Evolutionary conservation across 2,797 vertebrate genomes (phyloP), one percentile per base, ranked within the genome.

Genomic region (Tarsius wallacei): DNA sequence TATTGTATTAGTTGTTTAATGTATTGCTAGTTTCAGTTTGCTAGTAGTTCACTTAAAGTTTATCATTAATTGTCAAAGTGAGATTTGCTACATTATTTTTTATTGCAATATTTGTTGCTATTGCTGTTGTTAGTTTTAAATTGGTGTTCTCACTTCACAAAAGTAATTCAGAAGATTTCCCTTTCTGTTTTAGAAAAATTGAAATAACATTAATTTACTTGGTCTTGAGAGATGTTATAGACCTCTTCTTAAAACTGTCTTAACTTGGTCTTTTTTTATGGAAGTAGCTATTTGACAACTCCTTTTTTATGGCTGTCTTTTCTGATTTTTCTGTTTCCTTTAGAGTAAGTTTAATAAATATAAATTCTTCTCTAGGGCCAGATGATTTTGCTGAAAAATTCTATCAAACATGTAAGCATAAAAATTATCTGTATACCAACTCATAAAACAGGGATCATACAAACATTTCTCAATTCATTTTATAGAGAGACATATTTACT

Each of bases 31-130:
- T 64, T 89, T 96, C 5, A 80, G 13, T 68, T 68, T 89, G 31
- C 68, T 87, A 87, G 42, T 80, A 71, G 80, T 90, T 93, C 87
- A 59, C 12, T 83, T 78, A 83, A 2, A n/a, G 42, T 93, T 73
- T 91, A 17, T 55, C 3, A 85, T 74, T 55, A 96, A 0, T 76
- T 90, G 6, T 80, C 63, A 28, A 33, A 59, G 26, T 63, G 33
- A 71, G 4, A 64, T 85, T 81, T 63, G 1, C 33, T 28, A n/a
- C 31, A 77, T 80, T 47, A 59, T 53, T 76, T 96, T 85, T 33
- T 70, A 28, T 80, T 63, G 8, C 0, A 87, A 42, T 84, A 47
- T 73, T 89, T 68, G 4, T 28, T 51, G 28, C 14, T 77, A 7
- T 64, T 71, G 26, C 15, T 64, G 3, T 59, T 94, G 17, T 28